Evolutionary conservation across 37 sponge, comb jelly and placozoan species (phyloP), one percentile per base, ranked within the genome.

Genomic region (Diacarnus erythraeanus): DNA sequence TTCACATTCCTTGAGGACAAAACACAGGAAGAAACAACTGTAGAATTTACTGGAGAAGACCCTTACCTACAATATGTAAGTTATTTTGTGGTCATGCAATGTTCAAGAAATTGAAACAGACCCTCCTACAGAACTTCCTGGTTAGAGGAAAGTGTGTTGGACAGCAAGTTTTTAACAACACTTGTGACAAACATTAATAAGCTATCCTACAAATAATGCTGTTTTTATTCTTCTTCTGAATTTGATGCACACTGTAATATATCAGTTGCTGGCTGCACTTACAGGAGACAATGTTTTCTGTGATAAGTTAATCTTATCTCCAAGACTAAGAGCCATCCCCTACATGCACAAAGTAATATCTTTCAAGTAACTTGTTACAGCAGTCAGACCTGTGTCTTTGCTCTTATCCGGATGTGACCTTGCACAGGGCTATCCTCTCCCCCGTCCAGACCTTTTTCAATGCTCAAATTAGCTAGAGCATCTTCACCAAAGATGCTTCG

Each of bases 281-380:
- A 51, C 57, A 74, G 74, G 42, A 1, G 31, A 17, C 9, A 57
- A 47, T 2, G 42, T 72, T 76, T 96, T 96, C 88, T 99, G 99
- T 26, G 93, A 92, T 29, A 92, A 38, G 43, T 89, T 94, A 69
- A 99, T 99, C 81, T 99, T 99, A 87, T 99, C 99, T 64, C 99
- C 99, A 1, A 99, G 84, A 69, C 93, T 92, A 43, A 99, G 88
- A 0, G 99, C 99, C 99, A 99, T 99, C 1, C 99, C 99, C 95
- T 97, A 69, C 44, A 66, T 30, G 61, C 4, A 25, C 27, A 60
- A 25, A 17, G 38, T 25, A 75, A 10, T 10, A 9, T 2, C 37
- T 12, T 2, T 18, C 17, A 65, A 3, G 17, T 3, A 65, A 26
- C 17, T 34, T 65, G 3, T 17, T 31, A 30, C 15, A 34, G 9